These are phyloP conservation scores for Epistrophe grossulariae DNA, from an alignment of 2,888 invertebrate genomes.

Conservation along the genomic window DNA sequence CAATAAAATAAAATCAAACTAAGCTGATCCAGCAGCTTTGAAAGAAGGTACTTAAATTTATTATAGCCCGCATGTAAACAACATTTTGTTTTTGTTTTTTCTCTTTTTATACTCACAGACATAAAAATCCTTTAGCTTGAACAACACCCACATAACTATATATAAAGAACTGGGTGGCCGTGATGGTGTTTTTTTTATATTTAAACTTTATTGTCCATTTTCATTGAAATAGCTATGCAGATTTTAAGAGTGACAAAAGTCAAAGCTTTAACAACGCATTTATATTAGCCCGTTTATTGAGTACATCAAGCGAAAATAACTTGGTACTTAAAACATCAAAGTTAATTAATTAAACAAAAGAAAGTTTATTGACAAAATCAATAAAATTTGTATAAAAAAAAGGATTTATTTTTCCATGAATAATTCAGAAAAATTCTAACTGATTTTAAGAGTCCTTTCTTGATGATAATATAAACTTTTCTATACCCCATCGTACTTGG, in stretches of 20 bases:
- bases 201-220: background rate
- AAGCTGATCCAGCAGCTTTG: conserved; percentile 2
- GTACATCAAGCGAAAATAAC: background rate
- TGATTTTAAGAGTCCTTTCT: too few relatives aligned
- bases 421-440: too few relatives aligned
- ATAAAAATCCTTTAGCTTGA: conserved; percentile 1
- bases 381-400: too few relatives aligned
- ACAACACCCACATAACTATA: background rate
- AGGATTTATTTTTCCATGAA: too few relatives aligned
- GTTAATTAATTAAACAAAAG: conserved; percentile 6
- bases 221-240: conserved; percentile 4
- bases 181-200: background rate
- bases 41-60: conserved; percentile 7
- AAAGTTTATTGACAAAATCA: background rate
- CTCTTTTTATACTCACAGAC: background rate
- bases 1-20: background rate
- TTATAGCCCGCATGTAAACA: background rate
- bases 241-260: conserved; percentile 12
- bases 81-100: background rate
- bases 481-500: too few relatives aligned
- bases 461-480: too few relatives aligned
- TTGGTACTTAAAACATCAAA: background rate
- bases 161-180: background rate
- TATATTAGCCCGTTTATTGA: background rate
- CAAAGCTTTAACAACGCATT: background rate